Evolutionary conservation across 2,888 invertebrate genomes (phyloP).

Genomic region (Antitype chi): DNA sequence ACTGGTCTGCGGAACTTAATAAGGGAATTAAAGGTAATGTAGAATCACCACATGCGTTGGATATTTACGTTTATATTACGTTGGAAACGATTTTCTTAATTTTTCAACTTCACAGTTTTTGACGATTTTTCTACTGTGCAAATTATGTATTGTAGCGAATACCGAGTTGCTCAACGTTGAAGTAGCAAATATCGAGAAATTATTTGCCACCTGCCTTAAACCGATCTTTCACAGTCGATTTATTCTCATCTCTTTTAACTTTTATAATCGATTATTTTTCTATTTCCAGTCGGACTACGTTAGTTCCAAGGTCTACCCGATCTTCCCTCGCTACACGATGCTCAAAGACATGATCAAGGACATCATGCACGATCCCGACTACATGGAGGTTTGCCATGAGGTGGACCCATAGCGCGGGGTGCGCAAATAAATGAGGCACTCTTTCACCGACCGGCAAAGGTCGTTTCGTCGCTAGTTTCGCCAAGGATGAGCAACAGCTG

Average conservation of each 20-base stretch:
- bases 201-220: background rate
- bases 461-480: slow-evolving; percentile 84
- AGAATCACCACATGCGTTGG: background rate
- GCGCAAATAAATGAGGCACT: slow-evolving; percentile 89
- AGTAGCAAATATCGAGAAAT: background rate
- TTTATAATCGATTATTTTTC: slow-evolving; percentile 14
- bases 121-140: background rate
- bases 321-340: slow-evolving; percentile 98
- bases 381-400: slow-evolving; percentile 99
- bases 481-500: slow-evolving; percentile 57
- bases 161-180: background rate
- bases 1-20: slow-evolving; percentile 97
- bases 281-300: slow-evolving; percentile 95
- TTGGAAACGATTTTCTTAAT: background rate
- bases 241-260: background rate
- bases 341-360: slow-evolving; percentile 99
- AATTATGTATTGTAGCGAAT: background rate
- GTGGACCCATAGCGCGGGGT: slow-evolving; percentile 93
- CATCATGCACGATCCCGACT: slow-evolving; percentile 98
- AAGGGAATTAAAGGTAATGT: slow-evolving; percentile 94
- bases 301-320: slow-evolving; percentile 97
- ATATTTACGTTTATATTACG: no score
- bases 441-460: slow-evolving; percentile 87
- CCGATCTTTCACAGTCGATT: background rate
- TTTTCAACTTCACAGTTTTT: background rate